phyloP scores from a whole-genome alignment of 2,113 vertebrate genomes.

The Mus musculus region DNA sequence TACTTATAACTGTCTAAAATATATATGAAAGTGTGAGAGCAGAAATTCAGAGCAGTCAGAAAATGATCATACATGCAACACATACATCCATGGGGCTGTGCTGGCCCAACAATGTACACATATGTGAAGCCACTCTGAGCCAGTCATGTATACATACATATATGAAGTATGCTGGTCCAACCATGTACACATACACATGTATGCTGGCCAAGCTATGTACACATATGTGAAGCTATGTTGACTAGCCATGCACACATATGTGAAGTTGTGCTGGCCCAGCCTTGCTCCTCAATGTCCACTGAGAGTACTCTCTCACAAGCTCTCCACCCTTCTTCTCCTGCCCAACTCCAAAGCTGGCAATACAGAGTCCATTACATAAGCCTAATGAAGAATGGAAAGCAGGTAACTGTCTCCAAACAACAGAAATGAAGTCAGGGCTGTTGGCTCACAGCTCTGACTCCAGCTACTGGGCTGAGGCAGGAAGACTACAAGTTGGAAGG shows the following conservation, averaged over 20 bases:
- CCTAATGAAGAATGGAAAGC: neutral
- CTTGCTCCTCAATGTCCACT: neutral
- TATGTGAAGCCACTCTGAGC: neutral
- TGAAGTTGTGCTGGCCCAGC: no score
- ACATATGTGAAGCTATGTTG: neutral
- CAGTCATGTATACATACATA: neutral
- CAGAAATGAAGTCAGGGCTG: neutral
- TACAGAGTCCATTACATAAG: neutral
- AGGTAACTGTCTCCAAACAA: neutral
- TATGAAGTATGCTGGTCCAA: neutral
- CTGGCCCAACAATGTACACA: neutral
- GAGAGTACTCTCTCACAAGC: neutral
- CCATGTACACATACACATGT: no score
- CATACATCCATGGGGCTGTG: neutral
- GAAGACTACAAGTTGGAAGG: neutral
- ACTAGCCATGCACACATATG: neutral
- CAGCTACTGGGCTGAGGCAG: neutral
- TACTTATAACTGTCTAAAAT: no score
- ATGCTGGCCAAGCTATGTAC: neutral
- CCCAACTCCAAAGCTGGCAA: neutral
- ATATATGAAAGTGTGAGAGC: neutral
- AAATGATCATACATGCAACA: neutral
- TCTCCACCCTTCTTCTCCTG: neutral
- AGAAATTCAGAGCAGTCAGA: neutral
- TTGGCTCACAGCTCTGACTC: neutral